Percentiles rank a stretch among this genome's conserved stretches.
Evolutionary conservation across 1,140 invertebrate species (phyloP).

Genomic region (Eupeodes corollae): DNA sequence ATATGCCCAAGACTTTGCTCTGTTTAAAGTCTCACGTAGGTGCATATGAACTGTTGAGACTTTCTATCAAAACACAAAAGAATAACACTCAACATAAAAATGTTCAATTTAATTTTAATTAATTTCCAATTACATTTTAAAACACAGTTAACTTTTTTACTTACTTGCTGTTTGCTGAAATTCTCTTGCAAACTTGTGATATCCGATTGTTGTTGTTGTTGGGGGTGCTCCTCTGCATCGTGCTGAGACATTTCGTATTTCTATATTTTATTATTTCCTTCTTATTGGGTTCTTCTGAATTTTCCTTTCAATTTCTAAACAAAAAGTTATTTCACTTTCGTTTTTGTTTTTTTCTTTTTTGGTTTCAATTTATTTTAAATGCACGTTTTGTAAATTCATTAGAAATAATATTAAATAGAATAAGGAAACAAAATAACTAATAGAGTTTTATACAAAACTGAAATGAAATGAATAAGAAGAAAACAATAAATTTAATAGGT

Average conservation of each 20-base stretch:
- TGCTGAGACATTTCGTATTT: slow-evolving; percentile 6
- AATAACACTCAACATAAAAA: no score
- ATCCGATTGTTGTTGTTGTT: background rate
- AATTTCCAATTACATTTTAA: background rate
- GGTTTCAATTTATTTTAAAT: background rate
- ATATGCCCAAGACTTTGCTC: no score
- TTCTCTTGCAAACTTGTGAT: slow-evolving; percentile 10
- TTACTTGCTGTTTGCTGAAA: slow-evolving; percentile 11
- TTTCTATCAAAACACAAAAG: no score
- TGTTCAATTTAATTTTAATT: background rate
- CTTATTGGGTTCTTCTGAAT: no score
- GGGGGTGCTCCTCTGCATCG: background rate
- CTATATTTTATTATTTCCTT: no score
- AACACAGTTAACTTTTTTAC: background rate
- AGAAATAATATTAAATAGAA: background rate
- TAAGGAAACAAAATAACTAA: background rate
- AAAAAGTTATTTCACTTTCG: background rate
- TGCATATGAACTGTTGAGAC: no score
- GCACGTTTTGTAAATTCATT: background rate
- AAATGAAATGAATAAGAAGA: no score
- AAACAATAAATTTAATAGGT: no score
- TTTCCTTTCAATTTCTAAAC: no score
- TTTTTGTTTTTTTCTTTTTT: background rate
- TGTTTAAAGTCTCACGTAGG: no score
- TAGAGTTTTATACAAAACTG: no score